Evolutionary conservation across 1,140 invertebrate species (phyloP).

Genomic region (Rhopalosiphum maidis): DNA sequence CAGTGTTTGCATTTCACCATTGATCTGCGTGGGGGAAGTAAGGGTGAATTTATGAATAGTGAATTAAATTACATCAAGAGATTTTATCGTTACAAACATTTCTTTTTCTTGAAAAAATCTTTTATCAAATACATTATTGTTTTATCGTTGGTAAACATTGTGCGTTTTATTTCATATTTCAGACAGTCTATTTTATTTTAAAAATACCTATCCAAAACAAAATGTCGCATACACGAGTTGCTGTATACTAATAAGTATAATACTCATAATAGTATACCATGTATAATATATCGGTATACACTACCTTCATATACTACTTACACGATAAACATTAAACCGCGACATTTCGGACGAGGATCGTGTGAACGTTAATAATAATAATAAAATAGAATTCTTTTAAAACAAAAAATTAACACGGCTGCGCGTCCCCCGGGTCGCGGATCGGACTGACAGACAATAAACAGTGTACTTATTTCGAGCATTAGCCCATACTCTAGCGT

Average conservation of each 20-base stretch:
- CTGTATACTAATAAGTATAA: background rate
- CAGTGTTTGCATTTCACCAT: too few species aligned
- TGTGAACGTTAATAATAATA: background rate
- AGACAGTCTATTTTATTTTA: background rate
- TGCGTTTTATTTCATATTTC: background rate
- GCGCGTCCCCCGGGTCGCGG: too few species aligned
- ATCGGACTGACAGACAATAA: background rate
- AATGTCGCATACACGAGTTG: background rate
- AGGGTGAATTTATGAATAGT: too few species aligned
- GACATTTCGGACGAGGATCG: background rate
- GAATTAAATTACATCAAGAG: too few species aligned
- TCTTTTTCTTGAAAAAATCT: too few species aligned
- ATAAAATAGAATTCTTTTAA: background rate
- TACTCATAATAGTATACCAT: background rate
- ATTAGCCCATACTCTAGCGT: slow-evolving; percentile 26
- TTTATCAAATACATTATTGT: too few species aligned
- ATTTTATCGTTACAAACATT: too few species aligned
- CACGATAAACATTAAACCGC: background rate
- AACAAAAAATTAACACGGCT: background rate
- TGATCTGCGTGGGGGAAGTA: too few species aligned
- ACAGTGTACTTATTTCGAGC: slow-evolving; percentile 22
- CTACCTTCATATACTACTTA: background rate
- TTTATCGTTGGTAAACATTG: background rate
- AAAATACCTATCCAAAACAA: background rate
- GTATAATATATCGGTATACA: background rate